Conservation (phyloP, 1,140 invertebrate genomes). For the Magallana angulata region DNA sequence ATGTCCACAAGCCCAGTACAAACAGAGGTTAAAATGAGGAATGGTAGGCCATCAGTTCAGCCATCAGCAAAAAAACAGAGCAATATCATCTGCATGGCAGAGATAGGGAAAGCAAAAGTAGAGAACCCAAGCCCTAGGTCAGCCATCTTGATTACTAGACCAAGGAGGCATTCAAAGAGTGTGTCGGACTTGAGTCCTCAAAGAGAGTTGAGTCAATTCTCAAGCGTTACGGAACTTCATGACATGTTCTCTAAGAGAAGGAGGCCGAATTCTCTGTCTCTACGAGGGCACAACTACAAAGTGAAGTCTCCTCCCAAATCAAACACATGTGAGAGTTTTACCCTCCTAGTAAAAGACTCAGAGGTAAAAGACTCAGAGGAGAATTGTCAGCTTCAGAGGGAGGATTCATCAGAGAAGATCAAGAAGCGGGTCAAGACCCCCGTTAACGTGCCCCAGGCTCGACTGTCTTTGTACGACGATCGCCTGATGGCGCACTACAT, state of each 20-base stretch:
- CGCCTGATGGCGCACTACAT: conserved; percentile 85
- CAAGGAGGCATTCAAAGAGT: conserved; percentile 66
- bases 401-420: conserved; percentile 77
- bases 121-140: conserved; percentile 59
- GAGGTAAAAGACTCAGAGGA: not conserved
- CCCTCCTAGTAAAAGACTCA: not conserved
- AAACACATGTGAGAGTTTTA: conserved; percentile 48
- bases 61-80: conserved; percentile 29
- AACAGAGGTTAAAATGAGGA: conserved; percentile 55
- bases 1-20: conserved; percentile 36
- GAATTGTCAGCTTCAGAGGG: not conserved
- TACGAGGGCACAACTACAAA: conserved; percentile 72
- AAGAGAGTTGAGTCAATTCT: conserved; percentile 54
- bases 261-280: conserved; percentile 72
- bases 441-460: conserved; percentile 86
- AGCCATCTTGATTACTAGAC: conserved; percentile 46
- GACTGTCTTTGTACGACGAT: conserved; percentile 92
- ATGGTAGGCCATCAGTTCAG: conserved; percentile 46
- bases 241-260: conserved; percentile 51
- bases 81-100: conserved; percentile 61
- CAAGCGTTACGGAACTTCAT: conserved; percentile 36
- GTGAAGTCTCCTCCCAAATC: conserved; percentile 40
- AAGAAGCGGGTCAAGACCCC: conserved; percentile 90
- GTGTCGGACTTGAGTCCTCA: conserved; percentile 67
- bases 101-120: conserved; percentile 70